Percentiles rank a stretch among this genome's conserved stretches.
Conservation (phyloP, 2,113 vertebrate genomes). For the Telmatochromis sp. region DNA sequence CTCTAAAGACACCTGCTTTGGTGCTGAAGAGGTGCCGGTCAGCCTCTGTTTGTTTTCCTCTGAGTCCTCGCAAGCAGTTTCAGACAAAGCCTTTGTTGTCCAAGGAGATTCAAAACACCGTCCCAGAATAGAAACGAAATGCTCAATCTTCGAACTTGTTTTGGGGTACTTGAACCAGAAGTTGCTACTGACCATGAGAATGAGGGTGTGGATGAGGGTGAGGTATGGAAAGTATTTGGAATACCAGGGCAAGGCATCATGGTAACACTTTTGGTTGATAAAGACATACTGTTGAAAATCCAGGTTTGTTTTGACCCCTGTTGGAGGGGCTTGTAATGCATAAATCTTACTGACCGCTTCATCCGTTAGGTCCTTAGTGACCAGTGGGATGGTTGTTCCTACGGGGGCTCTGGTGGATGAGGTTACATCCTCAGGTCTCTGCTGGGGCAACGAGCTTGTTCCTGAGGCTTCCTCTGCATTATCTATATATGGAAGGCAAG, state of each 20-base stretch:
- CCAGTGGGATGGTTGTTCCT: slow-evolving; percentile 19
- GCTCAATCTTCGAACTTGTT: slow-evolving; percentile 97
- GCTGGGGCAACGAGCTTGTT: neutral
- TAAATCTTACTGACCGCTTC: slow-evolving; percentile 25
- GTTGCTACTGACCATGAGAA: slow-evolving; percentile 98
- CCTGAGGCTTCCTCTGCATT: slow-evolving; percentile 11
- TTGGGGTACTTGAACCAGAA: slow-evolving; percentile 99
- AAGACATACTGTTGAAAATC: slow-evolving; percentile 97
- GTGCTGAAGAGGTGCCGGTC: slow-evolving; percentile 76
- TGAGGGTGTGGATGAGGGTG: slow-evolving; percentile 90
- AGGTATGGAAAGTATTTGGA: slow-evolving; percentile 98
- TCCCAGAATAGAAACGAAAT: slow-evolving; percentile 94
- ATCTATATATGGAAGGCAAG: slow-evolving; percentile 86
- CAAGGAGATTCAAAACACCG: slow-evolving; percentile 97
- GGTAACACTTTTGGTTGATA: slow-evolving; percentile 98
- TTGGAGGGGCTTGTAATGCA: slow-evolving; percentile 63
- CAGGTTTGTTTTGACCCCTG: slow-evolving; percentile 85
- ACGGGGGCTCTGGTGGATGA: neutral
- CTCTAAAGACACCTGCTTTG: slow-evolving; percentile 81
- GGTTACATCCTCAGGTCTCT: neutral
- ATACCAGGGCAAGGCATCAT: slow-evolving; percentile 95
- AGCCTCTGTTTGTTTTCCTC: slow-evolving; percentile 94
- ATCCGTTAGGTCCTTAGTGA: slow-evolving; percentile 49
- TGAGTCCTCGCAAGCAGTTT: slow-evolving; percentile 93
- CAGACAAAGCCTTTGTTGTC: slow-evolving; percentile 96